These are phyloP conservation scores for Rhinolophus sinicus DNA, from an alignment of 2,113 vertebrate genomes.

Conservation along the genomic window DNA sequence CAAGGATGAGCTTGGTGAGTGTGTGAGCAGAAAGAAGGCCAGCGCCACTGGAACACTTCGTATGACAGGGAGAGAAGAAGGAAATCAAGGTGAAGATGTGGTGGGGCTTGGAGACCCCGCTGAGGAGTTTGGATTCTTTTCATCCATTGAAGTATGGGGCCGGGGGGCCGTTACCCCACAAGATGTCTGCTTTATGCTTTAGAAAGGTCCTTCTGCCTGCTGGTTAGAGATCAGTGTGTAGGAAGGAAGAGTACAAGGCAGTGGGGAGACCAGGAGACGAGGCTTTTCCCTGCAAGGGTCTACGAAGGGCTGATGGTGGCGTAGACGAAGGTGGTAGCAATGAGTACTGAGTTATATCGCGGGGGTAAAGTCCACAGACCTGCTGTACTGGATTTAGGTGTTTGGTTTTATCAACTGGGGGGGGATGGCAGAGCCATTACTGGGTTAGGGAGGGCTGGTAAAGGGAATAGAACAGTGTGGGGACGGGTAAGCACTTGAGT, in stretches of 20 bases:
- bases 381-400: not conserved
- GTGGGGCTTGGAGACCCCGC: not conserved
- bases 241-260: not conserved
- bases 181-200: not conserved
- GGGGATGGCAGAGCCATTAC: not conserved
- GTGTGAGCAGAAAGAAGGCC: not conserved
- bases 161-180: not conserved
- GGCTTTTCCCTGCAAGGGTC: not conserved
- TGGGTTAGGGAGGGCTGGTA: not conserved
- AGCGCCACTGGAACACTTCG: no score
- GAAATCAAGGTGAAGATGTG: not conserved
- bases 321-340: not conserved
- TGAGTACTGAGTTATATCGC: not conserved
- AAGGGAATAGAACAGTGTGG: not conserved
- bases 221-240: not conserved
- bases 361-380: not conserved
- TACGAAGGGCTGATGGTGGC: not conserved
- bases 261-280: not conserved
- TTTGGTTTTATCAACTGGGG: not conserved
- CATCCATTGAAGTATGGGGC: not conserved
- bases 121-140: not conserved
- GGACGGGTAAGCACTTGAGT: not conserved
- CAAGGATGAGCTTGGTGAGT: not conserved
- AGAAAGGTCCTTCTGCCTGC: not conserved
- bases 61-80: not conserved